phyloP scores from a whole-genome alignment of 2,113 vertebrate species.

The Myiozetetes cayanensis region DNA sequence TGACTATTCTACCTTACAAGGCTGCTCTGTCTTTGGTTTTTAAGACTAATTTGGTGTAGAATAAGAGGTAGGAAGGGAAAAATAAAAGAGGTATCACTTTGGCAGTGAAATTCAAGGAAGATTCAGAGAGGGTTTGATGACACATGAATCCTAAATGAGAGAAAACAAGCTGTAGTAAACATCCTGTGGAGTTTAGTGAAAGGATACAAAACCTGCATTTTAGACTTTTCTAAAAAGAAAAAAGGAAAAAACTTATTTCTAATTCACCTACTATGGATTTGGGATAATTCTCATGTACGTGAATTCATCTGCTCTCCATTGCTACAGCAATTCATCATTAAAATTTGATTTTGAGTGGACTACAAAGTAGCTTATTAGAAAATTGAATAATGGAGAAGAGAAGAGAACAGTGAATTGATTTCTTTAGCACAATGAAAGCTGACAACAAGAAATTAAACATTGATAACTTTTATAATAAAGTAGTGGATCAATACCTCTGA shows the following conservation, averaged over 20 bases:
- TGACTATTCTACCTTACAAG: background rate
- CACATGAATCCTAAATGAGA: background rate
- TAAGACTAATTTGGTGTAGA: background rate
- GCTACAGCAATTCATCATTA: slow-evolving; percentile 1
- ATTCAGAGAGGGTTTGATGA: background rate
- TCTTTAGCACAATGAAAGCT: slow-evolving; percentile 29
- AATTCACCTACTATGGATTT: background rate
- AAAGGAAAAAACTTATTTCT: background rate
- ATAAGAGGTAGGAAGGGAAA: background rate
- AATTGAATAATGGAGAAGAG: slow-evolving; percentile 37
- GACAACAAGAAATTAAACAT: slow-evolving; percentile 51
- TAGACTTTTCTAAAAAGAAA: background rate
- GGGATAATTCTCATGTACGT: background rate
- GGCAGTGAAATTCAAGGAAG: background rate
- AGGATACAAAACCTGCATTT: background rate
- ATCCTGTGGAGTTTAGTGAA: background rate
- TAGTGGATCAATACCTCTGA: background rate
- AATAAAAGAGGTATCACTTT: background rate
- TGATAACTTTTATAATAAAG: slow-evolving; percentile 26
- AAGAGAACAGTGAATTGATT: slow-evolving; percentile 47
- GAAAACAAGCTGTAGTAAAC: background rate
- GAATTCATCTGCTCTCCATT: background rate
- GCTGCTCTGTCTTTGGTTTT: background rate
- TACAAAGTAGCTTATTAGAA: slow-evolving; percentile 45
- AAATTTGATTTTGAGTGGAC: slow-evolving; percentile 14